Percentiles rank a stretch among this genome's conserved stretches.
These are phyloP conservation scores for Glomeris maerens DNA, from an alignment of 1,140 invertebrate genomes.

Conservation along the genomic window DNA sequence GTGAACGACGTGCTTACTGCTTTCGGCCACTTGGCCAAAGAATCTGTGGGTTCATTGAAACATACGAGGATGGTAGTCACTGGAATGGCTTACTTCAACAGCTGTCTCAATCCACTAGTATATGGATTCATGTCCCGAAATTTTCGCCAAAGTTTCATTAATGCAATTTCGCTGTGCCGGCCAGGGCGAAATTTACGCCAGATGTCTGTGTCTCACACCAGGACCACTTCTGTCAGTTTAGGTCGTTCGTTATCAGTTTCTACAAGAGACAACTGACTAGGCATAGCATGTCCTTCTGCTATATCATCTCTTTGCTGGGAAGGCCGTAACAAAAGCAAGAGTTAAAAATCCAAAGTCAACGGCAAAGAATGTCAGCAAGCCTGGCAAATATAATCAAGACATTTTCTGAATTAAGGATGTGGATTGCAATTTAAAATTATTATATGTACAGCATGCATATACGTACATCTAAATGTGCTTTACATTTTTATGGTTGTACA, in stretches of 20 bases:
- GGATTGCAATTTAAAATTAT: no score
- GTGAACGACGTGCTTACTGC: constrained; percentile 48
- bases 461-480: no score
- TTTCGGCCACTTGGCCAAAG: constrained; percentile 37
- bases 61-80: constrained; percentile 47
- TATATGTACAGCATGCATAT: no score
- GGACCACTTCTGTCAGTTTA: constrained; percentile 27
- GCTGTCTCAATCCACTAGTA: constrained; percentile 60
- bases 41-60: constrained; percentile 41
- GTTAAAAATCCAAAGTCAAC: no score
- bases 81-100: constrained; percentile 52
- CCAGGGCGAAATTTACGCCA: constrained; percentile 14
- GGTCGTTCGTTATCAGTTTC: constrained; percentile 15
- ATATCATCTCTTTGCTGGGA: no score
- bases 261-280: constrained; percentile 5
- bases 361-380: no score
- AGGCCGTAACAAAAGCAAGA: no score
- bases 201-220: constrained; percentile 24
- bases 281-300: no score
- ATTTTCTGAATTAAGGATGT: no score
- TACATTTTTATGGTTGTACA: no score
- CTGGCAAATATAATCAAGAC: no score
- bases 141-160: constrained; percentile 49
- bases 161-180: constrained; percentile 31
- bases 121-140: constrained; percentile 69